Conservation (phyloP, 2,888 invertebrate genomes). For the Chymomyza amoena region DNA sequence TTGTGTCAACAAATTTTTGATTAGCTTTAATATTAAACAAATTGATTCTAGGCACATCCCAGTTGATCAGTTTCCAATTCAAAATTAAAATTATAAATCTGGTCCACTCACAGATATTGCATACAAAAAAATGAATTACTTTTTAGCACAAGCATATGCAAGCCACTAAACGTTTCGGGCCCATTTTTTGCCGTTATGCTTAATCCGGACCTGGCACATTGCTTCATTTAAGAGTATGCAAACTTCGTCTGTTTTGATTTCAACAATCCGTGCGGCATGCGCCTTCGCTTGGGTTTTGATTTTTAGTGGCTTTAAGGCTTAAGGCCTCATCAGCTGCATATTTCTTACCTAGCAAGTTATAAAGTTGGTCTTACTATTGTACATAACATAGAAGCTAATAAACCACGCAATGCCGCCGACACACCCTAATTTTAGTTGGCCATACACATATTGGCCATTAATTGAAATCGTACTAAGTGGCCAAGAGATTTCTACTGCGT, state of each 20-base stretch:
- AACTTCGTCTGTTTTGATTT: background rate
- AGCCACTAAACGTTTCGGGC: too few relatives aligned
- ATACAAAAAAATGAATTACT: too few relatives aligned
- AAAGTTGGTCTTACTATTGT: slow-evolving; percentile 16
- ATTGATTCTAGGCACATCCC: too few relatives aligned
- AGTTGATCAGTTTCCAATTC: too few relatives aligned
- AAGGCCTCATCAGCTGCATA: slow-evolving; percentile 10
- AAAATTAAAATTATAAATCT: too few relatives aligned
- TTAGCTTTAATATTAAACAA: too few relatives aligned
- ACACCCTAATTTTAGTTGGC: slow-evolving; percentile 55
- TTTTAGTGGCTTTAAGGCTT: slow-evolving; percentile 35
- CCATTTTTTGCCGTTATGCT: too few relatives aligned
- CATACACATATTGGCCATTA: slow-evolving; percentile 35
- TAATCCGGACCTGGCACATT: too few relatives aligned
- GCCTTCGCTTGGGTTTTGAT: background rate
- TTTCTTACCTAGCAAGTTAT: slow-evolving; percentile 4
- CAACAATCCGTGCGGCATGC: too few relatives aligned
- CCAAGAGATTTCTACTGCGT: slow-evolving; percentile 12
- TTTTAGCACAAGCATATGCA: too few relatives aligned
- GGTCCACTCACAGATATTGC: too few relatives aligned
- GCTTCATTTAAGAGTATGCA: background rate
- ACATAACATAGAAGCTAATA: slow-evolving; percentile 36
- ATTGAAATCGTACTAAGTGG: slow-evolving; percentile 57
- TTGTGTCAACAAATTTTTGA: too few relatives aligned
- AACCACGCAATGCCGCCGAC: slow-evolving; percentile 35